Evolutionary conservation across 2,113 vertebrate species (phyloP), one percentile per base, ranked within the genome.

Genomic region (Ciconia stormi): DNA sequence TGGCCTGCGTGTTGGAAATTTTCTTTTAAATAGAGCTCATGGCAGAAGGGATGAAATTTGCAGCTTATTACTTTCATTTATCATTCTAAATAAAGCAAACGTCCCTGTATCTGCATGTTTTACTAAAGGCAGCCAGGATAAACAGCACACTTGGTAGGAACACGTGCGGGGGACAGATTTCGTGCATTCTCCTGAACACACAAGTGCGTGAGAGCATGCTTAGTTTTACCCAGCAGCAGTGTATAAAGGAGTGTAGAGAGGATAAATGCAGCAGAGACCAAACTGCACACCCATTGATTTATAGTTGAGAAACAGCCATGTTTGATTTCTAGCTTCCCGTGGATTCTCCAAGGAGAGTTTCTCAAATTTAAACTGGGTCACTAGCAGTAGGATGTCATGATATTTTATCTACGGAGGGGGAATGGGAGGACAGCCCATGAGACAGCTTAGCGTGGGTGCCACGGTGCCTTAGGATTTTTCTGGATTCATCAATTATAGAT

Each of bases 51-150:
- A 70, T 78, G 76, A 96, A 95, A 89, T 87, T 97, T 95, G 50
- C 80, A 81, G 76, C 63, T 90, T 83, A 55, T 90, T 95, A 62
- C 86, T 93, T 95, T 84, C 42, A 90, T 93, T 82, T 86, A 44
- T 94, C 72, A 52, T 92, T 92, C 85, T 96, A 91, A 93, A 95
- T 84, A 94, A 87, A 93, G 89, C 81, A 82, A 79, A 82, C 47
- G 47, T 85, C 82, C 91, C 70, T 72, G 16, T 84, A 91, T 96
- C 63, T 94, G 82, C 46, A 27, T 89, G 56, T 82, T 92, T 93
- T 78, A 78, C 65, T 55, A 0, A 78, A 82, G 50, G 23, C 90
- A 92, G 93, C 88, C 90, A 83, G 76, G 55, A 84, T 67, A 84
- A 96, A 91, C 63, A 82, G 29, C 9, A 5, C 16, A 2, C 38